Conservation (phyloP, 2,888 invertebrate species). For the Anthophora plumipes region DNA sequence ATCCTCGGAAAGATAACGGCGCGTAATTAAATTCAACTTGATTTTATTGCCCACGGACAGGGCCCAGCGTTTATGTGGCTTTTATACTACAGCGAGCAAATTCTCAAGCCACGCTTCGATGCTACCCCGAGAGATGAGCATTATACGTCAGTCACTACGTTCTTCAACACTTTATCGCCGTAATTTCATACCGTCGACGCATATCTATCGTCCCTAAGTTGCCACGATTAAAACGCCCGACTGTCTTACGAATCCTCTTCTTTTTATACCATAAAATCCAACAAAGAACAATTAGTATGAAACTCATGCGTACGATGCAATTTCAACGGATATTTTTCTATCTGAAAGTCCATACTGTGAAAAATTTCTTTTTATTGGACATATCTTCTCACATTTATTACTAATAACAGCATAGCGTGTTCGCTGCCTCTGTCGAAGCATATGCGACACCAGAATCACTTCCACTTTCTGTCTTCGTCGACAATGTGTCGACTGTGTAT, state of each 20-base stretch:
- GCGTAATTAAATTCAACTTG: conserved; percentile 81
- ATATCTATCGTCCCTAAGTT: conserved; percentile 38
- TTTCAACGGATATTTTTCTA: too few relatives aligned
- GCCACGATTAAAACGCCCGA: conserved; percentile 22
- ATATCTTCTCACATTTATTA: too few relatives aligned
- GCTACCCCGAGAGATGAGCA: conserved; percentile 70
- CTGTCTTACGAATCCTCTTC: conserved; percentile 18
- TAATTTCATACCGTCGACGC: conserved; percentile 60
- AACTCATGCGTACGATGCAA: too few relatives aligned
- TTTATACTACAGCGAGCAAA: conserved; percentile 79
- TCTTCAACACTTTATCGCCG: conserved; percentile 73
- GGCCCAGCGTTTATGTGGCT: conserved; percentile 77
- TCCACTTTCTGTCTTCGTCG: too few relatives aligned
- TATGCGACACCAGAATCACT: too few relatives aligned
- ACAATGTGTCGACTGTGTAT: too few relatives aligned
- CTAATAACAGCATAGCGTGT: too few relatives aligned
- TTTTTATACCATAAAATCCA: conserved; percentile 26
- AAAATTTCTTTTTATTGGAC: too few relatives aligned
- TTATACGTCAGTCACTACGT: conserved; percentile 67
- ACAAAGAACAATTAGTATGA: not conserved
- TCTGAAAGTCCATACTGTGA: too few relatives aligned
- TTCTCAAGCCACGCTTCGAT: conserved; percentile 75
- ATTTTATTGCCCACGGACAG: conserved; percentile 77
- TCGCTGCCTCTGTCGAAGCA: too few relatives aligned
- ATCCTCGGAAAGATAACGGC: conserved; percentile 76